A percentile compares a stretch with the other conserved stretches of the same genome.
Evolutionary conservation across 2,888 invertebrate genomes (phyloP).

Genomic region (Aleiodes testaceus): DNA sequence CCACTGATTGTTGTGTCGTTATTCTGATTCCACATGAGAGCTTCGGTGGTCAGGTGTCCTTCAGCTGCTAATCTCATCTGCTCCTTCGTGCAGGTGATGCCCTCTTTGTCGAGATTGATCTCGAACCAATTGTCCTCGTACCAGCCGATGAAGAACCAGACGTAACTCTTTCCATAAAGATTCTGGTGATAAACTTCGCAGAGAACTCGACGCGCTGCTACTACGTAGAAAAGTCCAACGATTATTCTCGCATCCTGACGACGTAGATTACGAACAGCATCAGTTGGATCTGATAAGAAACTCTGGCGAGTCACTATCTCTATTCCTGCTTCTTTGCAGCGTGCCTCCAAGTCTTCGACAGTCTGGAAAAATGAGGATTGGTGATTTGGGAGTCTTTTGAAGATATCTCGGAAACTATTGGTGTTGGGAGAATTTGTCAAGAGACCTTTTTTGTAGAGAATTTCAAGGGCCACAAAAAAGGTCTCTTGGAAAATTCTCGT

Average conservation of each 20-base stretch:
- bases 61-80: slow-evolving; percentile 96
- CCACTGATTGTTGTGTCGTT: slow-evolving; percentile 95
- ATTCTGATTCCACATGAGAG: slow-evolving; percentile 98
- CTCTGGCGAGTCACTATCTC: slow-evolving; percentile 98
- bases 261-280: slow-evolving; percentile 94
- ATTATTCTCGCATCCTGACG: slow-evolving; percentile 98
- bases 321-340: slow-evolving; percentile 92
- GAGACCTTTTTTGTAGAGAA: too few species aligned
- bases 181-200: slow-evolving; percentile 97
- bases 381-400: too few species aligned
- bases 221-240: slow-evolving; percentile 98
- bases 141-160: slow-evolving; percentile 99
- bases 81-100: slow-evolving; percentile 92
- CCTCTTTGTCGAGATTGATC: slow-evolving; percentile 87
- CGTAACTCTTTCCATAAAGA: slow-evolving; percentile 95
- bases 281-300: slow-evolving; percentile 96
- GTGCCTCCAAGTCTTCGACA: slow-evolving; percentile 95
- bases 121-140: slow-evolving; percentile 99
- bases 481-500: too few species aligned
- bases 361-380: slow-evolving; percentile 78
- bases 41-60: slow-evolving; percentile 98
- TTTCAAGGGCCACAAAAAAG: too few species aligned
- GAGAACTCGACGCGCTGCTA: slow-evolving; percentile 95
- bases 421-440: too few species aligned
- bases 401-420: too few species aligned